A percentile compares a stretch with the other conserved stretches of the same genome.
phyloP scores from a whole-genome alignment of 1,140 invertebrate species.

The Drosophila ambigua region DNA sequence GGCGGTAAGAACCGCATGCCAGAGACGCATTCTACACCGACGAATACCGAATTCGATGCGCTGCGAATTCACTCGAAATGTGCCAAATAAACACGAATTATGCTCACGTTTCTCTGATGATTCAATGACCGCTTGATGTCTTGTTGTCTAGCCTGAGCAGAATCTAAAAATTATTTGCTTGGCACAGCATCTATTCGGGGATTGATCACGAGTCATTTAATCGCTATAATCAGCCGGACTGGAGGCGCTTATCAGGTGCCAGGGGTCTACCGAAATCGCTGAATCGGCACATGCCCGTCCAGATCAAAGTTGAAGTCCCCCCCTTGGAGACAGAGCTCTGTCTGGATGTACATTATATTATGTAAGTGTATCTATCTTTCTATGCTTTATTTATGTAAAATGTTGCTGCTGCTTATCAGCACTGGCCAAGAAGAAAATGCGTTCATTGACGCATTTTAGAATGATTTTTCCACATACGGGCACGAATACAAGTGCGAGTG shows the following conservation, averaged over 20 bases:
- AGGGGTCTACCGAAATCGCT: not conserved
- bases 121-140: slow-evolving; percentile 55
- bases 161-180: no score
- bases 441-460: slow-evolving; percentile 73
- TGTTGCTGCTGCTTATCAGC: slow-evolving; percentile 35
- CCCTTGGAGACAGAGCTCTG: slow-evolving; percentile 30
- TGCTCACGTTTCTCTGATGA: slow-evolving; percentile 43
- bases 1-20: slow-evolving; percentile 29
- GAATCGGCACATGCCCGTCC: slow-evolving; percentile 29
- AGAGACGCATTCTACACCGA: slow-evolving; percentile 13
- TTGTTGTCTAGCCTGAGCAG: not conserved
- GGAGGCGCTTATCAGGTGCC: slow-evolving; percentile 26
- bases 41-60: slow-evolving; percentile 15
- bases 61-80: not conserved
- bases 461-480: slow-evolving; percentile 41
- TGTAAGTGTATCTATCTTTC: no score
- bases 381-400: no score
- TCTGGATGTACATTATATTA: not conserved
- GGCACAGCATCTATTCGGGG: slow-evolving; percentile 5
- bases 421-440: slow-evolving; percentile 54
- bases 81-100: slow-evolving; percentile 30
- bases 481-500: no score
- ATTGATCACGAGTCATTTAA: slow-evolving; percentile 21
- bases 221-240: slow-evolving; percentile 14
- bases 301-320: slow-evolving; percentile 45